Conservation (phyloP, 2,888 invertebrate genomes). For the Aspidiotus rigidus region DNA sequence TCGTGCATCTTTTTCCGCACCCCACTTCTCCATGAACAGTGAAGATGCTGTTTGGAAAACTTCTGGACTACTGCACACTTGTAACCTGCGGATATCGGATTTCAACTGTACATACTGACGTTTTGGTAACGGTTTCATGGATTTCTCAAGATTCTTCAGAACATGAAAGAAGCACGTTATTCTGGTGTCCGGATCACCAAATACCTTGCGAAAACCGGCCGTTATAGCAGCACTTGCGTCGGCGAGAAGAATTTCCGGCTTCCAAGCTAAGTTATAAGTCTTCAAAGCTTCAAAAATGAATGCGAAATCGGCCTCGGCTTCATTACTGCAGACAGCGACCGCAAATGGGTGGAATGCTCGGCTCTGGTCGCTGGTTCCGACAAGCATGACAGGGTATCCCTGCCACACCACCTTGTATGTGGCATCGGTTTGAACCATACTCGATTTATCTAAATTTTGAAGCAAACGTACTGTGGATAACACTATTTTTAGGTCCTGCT, state of each 20-base stretch:
- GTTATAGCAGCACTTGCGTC: constrained; percentile 32
- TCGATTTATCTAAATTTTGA: too few relatives aligned
- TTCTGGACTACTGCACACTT: not conserved
- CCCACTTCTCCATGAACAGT: constrained; percentile 13
- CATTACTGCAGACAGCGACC: constrained; percentile 29
- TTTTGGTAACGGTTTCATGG: constrained; percentile 16
- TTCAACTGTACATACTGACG: constrained; percentile 7
- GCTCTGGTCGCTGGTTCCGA: constrained; percentile 25
- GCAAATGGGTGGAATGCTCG: constrained; percentile 27
- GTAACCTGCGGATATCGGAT: constrained; percentile 2
- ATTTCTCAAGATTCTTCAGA: constrained; percentile 30
- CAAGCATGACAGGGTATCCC: constrained; percentile 21
- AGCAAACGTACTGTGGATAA: too few relatives aligned
- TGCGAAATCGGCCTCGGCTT: constrained; percentile 25
- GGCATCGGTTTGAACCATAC: too few relatives aligned
- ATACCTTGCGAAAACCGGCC: constrained; percentile 28
- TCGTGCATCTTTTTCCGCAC: not conserved
- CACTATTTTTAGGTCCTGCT: too few relatives aligned
- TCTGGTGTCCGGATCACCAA: constrained; percentile 27
- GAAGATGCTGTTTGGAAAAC: constrained; percentile 10
- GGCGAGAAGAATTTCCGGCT: constrained; percentile 16
- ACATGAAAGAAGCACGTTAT: constrained; percentile 33
- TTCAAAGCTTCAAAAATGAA: too few relatives aligned
- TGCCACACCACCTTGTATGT: too few relatives aligned
- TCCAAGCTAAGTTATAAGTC: constrained; percentile 17